Percentiles rank a stretch among this genome's conserved stretches.
Evolutionary conservation across 92 coral and sea anemone species (phyloP).

Genomic region (Paragorgia papillata): DNA sequence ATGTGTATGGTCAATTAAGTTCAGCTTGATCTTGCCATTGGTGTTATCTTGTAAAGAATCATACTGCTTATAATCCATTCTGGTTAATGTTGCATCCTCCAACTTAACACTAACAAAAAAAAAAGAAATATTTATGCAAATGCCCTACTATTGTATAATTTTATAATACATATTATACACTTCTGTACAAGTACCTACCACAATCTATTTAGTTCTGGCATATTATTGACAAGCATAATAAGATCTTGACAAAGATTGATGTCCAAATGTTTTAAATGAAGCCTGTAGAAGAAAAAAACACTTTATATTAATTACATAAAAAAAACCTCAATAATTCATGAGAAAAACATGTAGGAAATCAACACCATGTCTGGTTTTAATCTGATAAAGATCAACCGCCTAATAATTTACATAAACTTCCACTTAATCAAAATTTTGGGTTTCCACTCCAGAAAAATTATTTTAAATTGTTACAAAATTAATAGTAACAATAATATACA

Average conservation of each 20-base stretch:
- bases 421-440: too few relatives aligned
- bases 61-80: not conserved
- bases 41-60: not conserved
- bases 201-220: not conserved
- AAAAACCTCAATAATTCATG: too few relatives aligned
- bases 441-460: too few relatives aligned
- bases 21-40: not conserved
- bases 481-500: too few relatives aligned
- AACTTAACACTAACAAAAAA: not conserved
- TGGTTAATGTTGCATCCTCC: not conserved
- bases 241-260: not conserved
- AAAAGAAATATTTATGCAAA: not conserved
- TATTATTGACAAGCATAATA: not conserved
- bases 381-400: too few relatives aligned
- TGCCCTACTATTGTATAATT: too few relatives aligned
- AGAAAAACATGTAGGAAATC: too few relatives aligned
- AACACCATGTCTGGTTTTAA: too few relatives aligned
- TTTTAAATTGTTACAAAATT: too few relatives aligned
- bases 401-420: too few relatives aligned
- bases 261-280: slow-evolving; percentile 8
- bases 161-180: not conserved
- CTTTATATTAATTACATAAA: too few relatives aligned
- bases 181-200: not conserved
- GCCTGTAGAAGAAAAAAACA: not conserved
- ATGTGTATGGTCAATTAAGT: not conserved